Conservation (phyloP, 2,888 invertebrate genomes). For the Tinea trinotella region DNA sequence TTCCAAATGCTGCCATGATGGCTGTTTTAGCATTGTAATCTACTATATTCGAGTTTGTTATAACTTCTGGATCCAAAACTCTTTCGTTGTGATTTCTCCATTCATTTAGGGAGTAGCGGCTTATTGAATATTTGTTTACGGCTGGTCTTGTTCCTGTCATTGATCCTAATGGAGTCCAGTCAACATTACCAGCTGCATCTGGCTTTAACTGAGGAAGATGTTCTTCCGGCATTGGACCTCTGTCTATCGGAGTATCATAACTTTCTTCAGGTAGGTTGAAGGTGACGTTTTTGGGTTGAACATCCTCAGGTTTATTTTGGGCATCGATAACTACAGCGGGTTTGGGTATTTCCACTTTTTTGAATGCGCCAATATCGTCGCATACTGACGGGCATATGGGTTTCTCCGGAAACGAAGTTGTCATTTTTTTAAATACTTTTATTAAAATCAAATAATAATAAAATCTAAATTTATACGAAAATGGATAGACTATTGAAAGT, state of each 20-base stretch:
- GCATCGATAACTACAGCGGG: not conserved
- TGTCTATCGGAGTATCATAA: not conserved
- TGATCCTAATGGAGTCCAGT: conserved; percentile 79
- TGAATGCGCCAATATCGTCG: conserved; percentile 49
- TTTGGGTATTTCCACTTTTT: conserved; percentile 34
- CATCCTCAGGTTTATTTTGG: conserved; percentile 26
- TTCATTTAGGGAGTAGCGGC: conserved; percentile 80
- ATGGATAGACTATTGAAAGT: too few species aligned
- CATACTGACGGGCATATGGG: conserved; percentile 53
- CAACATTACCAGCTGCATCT: conserved; percentile 80
- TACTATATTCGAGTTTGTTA: conserved; percentile 69
- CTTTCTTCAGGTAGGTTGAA: not conserved
- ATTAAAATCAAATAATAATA: too few species aligned
- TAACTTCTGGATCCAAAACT: conserved; percentile 57
- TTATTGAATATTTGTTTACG: conserved; percentile 82
- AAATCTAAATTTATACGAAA: too few species aligned
- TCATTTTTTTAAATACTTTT: conserved; percentile 21
- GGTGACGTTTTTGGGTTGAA: not conserved
- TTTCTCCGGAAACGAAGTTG: conserved; percentile 44
- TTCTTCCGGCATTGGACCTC: not conserved
- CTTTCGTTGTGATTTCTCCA: conserved; percentile 77
- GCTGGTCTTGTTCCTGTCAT: conserved; percentile 82
- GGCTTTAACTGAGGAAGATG: conserved; percentile 58
- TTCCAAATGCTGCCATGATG: conserved; percentile 75
- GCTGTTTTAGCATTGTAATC: conserved; percentile 76